A percentile compares a stretch with the other conserved stretches of the same genome.
These are phyloP conservation scores for Heliothis subflexa DNA, from an alignment of 1,140 invertebrate genomes.

Conservation along the genomic window DNA sequence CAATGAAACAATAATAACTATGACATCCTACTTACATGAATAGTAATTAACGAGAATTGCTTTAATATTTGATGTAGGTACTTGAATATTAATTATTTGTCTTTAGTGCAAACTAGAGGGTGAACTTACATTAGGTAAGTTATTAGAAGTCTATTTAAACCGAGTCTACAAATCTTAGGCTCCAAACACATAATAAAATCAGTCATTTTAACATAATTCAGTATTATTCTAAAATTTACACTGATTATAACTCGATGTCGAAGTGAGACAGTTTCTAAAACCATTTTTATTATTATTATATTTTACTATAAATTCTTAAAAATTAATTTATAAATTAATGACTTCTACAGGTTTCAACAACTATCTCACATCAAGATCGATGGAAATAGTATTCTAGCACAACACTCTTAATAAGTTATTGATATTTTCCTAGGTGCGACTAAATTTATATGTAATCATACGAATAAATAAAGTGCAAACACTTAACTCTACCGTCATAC, in stretches of 20 bases:
- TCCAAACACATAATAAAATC: conserved; percentile 86
- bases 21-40: conserved; percentile 80
- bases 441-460: conserved; percentile 84
- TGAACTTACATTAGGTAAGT: conserved; percentile 77
- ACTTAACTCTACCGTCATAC: conserved; percentile 81
- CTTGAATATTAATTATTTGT: conserved; percentile 71
- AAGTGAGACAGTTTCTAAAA: conserved; percentile 77
- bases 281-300: conserved; percentile 71
- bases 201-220: conserved; percentile 86
- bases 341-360: conserved; percentile 77
- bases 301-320: conserved; percentile 85
- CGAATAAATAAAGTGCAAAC: conserved; percentile 86
- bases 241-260: conserved; percentile 82
- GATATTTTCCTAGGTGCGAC: conserved; percentile 86
- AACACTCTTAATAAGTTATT: conserved; percentile 86
- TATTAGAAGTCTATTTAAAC: conserved; percentile 80
- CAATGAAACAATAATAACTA: conserved; percentile 57
- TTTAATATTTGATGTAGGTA: conserved; percentile 77
- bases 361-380: conserved; percentile 82
- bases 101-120: conserved; percentile 82
- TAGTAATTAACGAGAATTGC: conserved; percentile 85
- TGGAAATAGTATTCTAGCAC: conserved; percentile 82
- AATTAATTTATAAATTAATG: conserved; percentile 84
- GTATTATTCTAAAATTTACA: conserved; percentile 84
- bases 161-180: conserved; percentile 84